Base-by-base conservation (phyloP, 2,888 invertebrate genomes). In the Pecten maximus region DNA sequence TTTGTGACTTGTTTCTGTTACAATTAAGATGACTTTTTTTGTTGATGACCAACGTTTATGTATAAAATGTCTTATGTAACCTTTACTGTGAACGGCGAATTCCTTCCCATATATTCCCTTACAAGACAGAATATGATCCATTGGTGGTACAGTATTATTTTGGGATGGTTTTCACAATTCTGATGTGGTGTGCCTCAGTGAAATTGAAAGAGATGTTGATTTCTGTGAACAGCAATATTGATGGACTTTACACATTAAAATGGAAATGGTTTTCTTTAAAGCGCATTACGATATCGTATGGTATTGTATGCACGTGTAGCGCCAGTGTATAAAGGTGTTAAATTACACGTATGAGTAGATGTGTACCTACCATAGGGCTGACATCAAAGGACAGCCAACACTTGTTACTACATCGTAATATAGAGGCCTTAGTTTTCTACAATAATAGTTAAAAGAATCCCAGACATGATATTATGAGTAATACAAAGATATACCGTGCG, bases 371-470 rank as follows among this genome's bases (percentile, higher is more conserved):
- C 74, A 28, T 10, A 28, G 6, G 74, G 28, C 35, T 28, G 28
- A 60, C 60, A 60, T 60, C 60, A 60, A 60, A 60, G 60, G n/a
- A 60, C 60, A n/a, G 60, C 23, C 60, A 60, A 23, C 23, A 60
- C 0, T 4, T 60, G n/a, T 6, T 23, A 60, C 23, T 60, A 23
- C n/a, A 60, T n/a, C 23, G 23, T 60, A 60, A 60, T 23, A n/a
- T 60, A 16, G 60, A 60, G 60, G 60, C 23, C 60, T 23, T 60
- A 60, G n/a, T 60, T 23, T 60, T 16, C 23, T 60, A n/a, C n/a
- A 23, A 3, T 60, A 2, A 0, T 60, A 23, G n/a, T 60, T 23
- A 23, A 19, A 10, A 48, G 15, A 8, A 48, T 48, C 19, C 48
- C 48, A 15, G 48, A 60, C 23, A 60, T 23, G 6, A n/a, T 6